Evolutionary conservation across 2,113 vertebrate species (phyloP).

Genomic region (Xiphias gladius): DNA sequence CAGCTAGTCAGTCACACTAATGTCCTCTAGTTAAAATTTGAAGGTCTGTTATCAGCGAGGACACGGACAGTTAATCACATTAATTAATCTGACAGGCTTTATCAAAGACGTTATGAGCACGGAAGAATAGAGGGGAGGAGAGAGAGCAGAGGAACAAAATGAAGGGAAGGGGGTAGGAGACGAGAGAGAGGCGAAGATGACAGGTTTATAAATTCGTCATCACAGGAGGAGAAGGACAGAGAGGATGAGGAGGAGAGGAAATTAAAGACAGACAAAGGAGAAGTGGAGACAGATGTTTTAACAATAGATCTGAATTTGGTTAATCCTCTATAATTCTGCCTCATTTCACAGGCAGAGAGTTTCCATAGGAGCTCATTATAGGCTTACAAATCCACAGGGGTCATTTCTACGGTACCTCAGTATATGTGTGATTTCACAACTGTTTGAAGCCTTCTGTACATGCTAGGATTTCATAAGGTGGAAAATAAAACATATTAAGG

Average conservation of each 20-base stretch:
- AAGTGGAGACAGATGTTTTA: slow-evolving; percentile 59
- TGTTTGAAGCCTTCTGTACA: not conserved
- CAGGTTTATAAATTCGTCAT: slow-evolving; percentile 66
- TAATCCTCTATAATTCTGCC: slow-evolving; percentile 66
- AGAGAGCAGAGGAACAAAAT: slow-evolving; percentile 28
- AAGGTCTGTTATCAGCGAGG: slow-evolving; percentile 67
- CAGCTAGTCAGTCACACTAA: slow-evolving; percentile 39
- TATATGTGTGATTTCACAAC: not conserved
- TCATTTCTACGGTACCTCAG: slow-evolving; percentile 1
- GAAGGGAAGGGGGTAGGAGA: slow-evolving; percentile 42
- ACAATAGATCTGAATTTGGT: slow-evolving; percentile 62
- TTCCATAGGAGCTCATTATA: slow-evolving; percentile 54
- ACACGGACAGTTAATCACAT: slow-evolving; percentile 67
- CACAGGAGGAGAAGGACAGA: slow-evolving; percentile 28
- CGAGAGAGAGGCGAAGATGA: slow-evolving; percentile 35
- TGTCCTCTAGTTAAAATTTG: slow-evolving; percentile 61
- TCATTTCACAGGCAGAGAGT: slow-evolving; percentile 55
- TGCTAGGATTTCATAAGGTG: slow-evolving; percentile 10
- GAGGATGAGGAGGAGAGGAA: slow-evolving; percentile 55
- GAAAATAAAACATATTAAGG: slow-evolving; percentile 20
- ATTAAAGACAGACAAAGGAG: slow-evolving; percentile 68
- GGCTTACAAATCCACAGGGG: slow-evolving; percentile 41
- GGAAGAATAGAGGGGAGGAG: slow-evolving; percentile 50
- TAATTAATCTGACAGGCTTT: slow-evolving; percentile 79
- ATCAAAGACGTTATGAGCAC: slow-evolving; percentile 68